Evolutionary conservation across 2,888 invertebrate genomes (phyloP), one percentile per base, ranked within the genome.

Genomic region (Prenolepis imparis): DNA sequence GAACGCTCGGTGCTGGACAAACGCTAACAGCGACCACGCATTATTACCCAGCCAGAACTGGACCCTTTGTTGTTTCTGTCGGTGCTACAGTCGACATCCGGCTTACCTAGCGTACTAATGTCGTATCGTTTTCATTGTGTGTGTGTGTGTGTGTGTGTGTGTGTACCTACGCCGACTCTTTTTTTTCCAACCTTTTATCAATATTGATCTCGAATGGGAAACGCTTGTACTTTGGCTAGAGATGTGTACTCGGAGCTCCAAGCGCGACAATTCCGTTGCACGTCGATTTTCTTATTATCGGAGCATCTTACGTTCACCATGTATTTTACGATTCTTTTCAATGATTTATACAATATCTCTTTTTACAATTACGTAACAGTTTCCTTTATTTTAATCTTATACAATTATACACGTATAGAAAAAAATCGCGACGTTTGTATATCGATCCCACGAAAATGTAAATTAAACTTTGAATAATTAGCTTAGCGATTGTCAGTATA

Each of bases 31-130:
- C 70, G 78, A 82, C 77, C 83, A 87, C 82, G 82, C 84, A 84
- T 90, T 91, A 87, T 89, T 89, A 91, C 87, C 87, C 90, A 90
- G 84, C 68, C 85, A 90, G 90, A 88, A 88, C 82, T 84, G 82
- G 67, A 81, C 83, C 81, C 64, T 84, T 86, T 87, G 88, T 87
- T 86, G 84, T 78, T 66, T 48, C 70, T 55, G 73, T 61, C 75
- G 74, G 66, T 64, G 70, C 44, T 68, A 64, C 48, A 84, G 73
- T 83, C 77, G 64, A 80, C 78, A 83, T 88, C 87, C 84, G 82
- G 83, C 74, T 82, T 77, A 66, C 74, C 80, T 77, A 72, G 44
- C 61, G 63, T 9, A 18, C 72, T 3, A n/a, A 67, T 72, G 21
- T 41, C 32, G 6, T 44, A 36, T 66, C 12, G 8, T 75, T 75